phyloP scores from a whole-genome alignment of 2,113 vertebrate species.

The Lasiurus cinereus region DNA sequence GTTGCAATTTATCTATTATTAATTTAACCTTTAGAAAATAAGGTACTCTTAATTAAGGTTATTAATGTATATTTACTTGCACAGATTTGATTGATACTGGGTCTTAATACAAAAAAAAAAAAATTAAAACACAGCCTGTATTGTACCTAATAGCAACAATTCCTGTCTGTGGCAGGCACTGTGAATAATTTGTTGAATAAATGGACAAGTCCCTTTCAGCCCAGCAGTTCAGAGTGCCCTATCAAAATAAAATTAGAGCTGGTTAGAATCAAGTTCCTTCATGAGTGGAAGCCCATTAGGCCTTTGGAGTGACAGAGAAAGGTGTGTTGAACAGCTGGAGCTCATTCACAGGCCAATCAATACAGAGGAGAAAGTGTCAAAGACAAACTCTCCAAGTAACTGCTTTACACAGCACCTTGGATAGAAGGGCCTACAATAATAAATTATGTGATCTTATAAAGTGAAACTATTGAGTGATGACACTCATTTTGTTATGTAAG shows the following conservation, averaged over 20 bases:
- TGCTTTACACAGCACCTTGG: neutral
- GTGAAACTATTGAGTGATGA: neutral
- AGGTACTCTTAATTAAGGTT: neutral
- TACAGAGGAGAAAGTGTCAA: neutral
- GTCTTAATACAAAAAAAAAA: neutral
- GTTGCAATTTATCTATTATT: neutral
- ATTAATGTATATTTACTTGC: neutral
- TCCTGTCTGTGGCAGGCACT: neutral
- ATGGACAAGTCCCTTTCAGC: neutral
- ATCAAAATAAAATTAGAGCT: neutral
- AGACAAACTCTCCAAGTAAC: neutral
- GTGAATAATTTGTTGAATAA: neutral
- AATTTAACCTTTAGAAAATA: constrained; percentile 51
- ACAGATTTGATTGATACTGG: neutral
- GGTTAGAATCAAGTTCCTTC: neutral
- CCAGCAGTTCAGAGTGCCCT: neutral
- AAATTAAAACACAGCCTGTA: neutral
- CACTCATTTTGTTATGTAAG: neutral
- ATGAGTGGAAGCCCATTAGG: neutral
- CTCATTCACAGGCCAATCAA: neutral
- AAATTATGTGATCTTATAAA: neutral
- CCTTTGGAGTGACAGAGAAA: neutral
- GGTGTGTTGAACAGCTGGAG: neutral
- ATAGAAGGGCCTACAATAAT: neutral
- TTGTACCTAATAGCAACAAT: neutral